These are phyloP conservation scores for Akabosia matsudoensis DNA, from an alignment of 1,140 invertebrate species.

Conservation along the genomic window DNA sequence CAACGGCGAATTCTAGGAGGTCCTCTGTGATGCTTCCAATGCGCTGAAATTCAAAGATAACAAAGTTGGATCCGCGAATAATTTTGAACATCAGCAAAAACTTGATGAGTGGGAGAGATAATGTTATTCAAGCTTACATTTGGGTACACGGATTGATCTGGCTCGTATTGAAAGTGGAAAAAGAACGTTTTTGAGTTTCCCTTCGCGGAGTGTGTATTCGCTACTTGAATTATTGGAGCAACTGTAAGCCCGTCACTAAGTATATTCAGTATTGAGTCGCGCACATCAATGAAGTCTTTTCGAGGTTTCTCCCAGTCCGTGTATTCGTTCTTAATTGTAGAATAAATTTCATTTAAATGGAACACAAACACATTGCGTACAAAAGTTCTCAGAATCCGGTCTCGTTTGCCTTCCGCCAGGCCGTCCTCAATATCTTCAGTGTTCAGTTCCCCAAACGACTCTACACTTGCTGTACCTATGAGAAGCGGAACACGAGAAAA, in stretches of 20 bases:
- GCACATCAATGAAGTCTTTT: conserved; percentile 56
- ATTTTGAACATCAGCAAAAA: too few relatives aligned
- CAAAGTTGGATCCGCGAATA: too few relatives aligned
- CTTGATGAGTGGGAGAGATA: too few relatives aligned
- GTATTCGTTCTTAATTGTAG: conserved; percentile 85
- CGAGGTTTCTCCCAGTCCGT: conserved; percentile 75
- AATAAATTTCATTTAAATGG: conserved; percentile 85
- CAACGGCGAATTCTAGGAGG: conserved; percentile 44
- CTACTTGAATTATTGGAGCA: conserved; percentile 73
- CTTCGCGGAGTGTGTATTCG: conserved; percentile 70
- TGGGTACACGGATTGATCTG: conserved; percentile 68
- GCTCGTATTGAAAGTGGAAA: conserved; percentile 81
- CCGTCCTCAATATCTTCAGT: conserved; percentile 69
- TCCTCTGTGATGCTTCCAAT: conserved; percentile 46
- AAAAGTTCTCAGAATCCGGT: conserved; percentile 79
- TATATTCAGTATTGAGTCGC: conserved; percentile 70
- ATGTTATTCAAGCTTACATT: conserved; percentile 57
- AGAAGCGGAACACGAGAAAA: conserved; percentile 41
- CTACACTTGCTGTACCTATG: conserved; percentile 50
- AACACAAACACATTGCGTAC: conserved; percentile 83
- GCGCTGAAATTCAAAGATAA: too few relatives aligned
- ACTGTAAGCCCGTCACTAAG: conserved; percentile 82
- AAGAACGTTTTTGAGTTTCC: conserved; percentile 75
- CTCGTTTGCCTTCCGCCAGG: conserved; percentile 76
- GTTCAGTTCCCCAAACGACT: conserved; percentile 74